Percentiles rank a stretch among this genome's conserved stretches.
phyloP scores from a whole-genome alignment of 2,797 vertebrate genomes.

The Falco biarmicus region DNA sequence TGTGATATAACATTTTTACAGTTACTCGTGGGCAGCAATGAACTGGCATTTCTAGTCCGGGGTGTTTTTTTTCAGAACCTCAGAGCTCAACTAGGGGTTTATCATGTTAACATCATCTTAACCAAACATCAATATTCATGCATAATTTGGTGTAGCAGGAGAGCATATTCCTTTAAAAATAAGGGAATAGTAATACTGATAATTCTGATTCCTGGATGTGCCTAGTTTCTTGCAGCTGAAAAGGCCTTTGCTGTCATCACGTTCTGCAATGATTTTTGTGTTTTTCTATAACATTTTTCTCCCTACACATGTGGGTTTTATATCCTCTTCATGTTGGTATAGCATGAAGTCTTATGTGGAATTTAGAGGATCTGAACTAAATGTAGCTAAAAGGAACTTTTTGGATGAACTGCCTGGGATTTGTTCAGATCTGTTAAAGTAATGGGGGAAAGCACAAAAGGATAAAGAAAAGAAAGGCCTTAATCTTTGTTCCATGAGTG shows the following conservation, averaged over 20 bases:
- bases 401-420: slow-evolving; percentile 77
- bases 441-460: slow-evolving; percentile 82
- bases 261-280: slow-evolving; percentile 59
- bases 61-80: background rate
- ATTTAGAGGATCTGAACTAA: slow-evolving; percentile 81
- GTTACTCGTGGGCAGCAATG: background rate
- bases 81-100: background rate
- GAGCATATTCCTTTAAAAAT: background rate
- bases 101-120: background rate
- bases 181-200: background rate
- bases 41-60: background rate
- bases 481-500: slow-evolving; percentile 82
- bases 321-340: slow-evolving; percentile 69
- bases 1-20: background rate
- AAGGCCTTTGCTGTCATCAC: slow-evolving; percentile 33
- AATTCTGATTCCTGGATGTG: background rate
- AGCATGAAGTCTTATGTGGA: slow-evolving; percentile 67
- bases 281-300: slow-evolving; percentile 65
- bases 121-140: slow-evolving; percentile 10
- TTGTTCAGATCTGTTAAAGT: slow-evolving; percentile 83
- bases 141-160: background rate
- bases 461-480: slow-evolving; percentile 79
- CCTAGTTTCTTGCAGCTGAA: background rate
- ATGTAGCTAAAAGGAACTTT: slow-evolving; percentile 80
- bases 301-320: slow-evolving; percentile 61